Evolutionary conservation across 2,113 vertebrate genomes (phyloP).

Genomic region (Poeciliopsis occidentalis): DNA sequence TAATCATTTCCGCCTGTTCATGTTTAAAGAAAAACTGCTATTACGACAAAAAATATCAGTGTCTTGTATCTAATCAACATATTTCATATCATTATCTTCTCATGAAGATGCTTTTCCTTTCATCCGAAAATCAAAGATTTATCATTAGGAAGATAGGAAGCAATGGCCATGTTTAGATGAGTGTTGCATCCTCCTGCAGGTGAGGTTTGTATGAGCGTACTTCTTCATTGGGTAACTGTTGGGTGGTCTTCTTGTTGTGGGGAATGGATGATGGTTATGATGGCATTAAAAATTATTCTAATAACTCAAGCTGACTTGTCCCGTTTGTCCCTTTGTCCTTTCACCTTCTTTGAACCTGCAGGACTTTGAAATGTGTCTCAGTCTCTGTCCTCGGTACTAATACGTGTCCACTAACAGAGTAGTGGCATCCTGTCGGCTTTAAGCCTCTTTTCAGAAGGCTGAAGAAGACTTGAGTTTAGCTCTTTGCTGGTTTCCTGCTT

Average conservation of each 20-base stretch:
- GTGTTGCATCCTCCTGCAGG: background rate
- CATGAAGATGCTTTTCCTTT: too few relatives aligned
- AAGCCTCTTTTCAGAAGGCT: constrained; percentile 19
- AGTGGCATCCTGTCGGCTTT: constrained; percentile 17
- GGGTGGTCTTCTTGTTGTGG: background rate
- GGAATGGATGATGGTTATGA: background rate
- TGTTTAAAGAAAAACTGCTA: too few relatives aligned
- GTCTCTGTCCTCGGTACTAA: constrained; percentile 45
- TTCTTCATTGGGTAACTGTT: background rate
- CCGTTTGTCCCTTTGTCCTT: constrained; percentile 11
- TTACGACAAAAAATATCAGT: too few relatives aligned
- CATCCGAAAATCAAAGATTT: background rate
- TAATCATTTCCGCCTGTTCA: too few relatives aligned
- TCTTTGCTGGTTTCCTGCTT: constrained; percentile 74
- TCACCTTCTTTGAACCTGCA: background rate
- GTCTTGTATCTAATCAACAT: too few relatives aligned
- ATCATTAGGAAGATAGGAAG: background rate
- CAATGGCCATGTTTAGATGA: background rate
- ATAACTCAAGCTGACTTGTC: constrained; percentile 5
- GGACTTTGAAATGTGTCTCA: constrained; percentile 17
- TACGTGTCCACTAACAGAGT: constrained; percentile 49
- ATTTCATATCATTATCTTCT: background rate
- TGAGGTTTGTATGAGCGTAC: background rate
- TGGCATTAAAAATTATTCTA: background rate
- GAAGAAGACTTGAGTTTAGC: constrained; percentile 36